Evolutionary conservation across 2,797 vertebrate species (phyloP), one percentile per base, ranked within the genome.

Genomic region (Melanogrammus aeglefinus): DNA sequence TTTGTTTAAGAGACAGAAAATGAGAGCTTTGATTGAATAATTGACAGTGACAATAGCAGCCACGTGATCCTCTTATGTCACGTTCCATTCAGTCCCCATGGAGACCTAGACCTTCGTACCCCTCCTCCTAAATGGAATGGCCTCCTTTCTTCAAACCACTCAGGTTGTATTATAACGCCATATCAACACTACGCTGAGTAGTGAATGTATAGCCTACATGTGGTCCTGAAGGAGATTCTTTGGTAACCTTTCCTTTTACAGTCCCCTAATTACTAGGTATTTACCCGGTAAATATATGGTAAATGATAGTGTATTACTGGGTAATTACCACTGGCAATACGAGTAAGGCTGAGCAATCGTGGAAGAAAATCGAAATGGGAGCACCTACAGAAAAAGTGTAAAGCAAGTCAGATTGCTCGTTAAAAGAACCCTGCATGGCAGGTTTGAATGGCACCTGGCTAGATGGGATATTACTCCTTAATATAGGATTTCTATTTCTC

Each of bases 91-190:
- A 75, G 79, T 78, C 74, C n/a, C 51, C 24, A 77, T 75, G 72
- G 76, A 82, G 76, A 82, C 77, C 81, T 21, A 71, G 72, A 71
- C 74, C 78, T 69, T 82, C 82, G 41, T 69, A 35, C 38, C 63
- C 47, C 16, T 77, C 9, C 70, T 83, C 81, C 57, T 29, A 73
- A 18, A 76, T 78, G 83, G 21, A 78, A 38, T 21, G n/a, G 73
- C 74, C 79, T 85, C 85, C 81, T 89, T 85, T 86, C 81, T 76
- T 76, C 4, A 57, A 57, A 57, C 47, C 16, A 18, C 47, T 57
- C 47, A 57, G 5, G 47, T 18, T n/a, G 57, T 63, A 63, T n/a
- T 24, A 24, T 7, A 21, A n/a, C 3, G 16, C 5, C 47, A 57
- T 13, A 63, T 24, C 57, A 24, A 13, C 57, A 10, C 57, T n/a